Base-by-base conservation (phyloP, 1,140 invertebrate species). In the Linepithema humile region DNA sequence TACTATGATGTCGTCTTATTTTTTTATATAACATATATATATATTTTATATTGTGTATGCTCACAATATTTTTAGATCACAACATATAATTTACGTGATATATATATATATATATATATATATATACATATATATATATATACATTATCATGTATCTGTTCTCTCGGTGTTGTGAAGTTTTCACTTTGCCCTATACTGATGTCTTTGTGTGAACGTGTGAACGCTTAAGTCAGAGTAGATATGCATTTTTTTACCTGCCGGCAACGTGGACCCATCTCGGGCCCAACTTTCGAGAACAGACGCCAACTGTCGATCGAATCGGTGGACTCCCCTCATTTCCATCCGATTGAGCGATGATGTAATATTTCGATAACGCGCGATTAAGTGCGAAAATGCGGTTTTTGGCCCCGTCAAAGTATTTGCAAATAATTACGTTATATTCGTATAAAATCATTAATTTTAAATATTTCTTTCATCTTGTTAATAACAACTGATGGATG, bases 151-250 rank as follows among this genome's bases (percentile, higher is more conserved):
- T 20, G 35, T 60, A 43, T 12, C 3, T 67, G 60, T 78, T 67
- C 45, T 62, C 40, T 50, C 17, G n/a, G 64, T 67, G 45, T 50
- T 65, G 43, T 48, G 23, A 69, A 69, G 29, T 50, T 65, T 6
- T 78, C 23, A 67, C 23, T 67, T 65, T 38, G 60, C 12, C 7
- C 20, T 65, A 45, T 72, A 67, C 74, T n/a, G 32, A 38, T 78
- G 45, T 78, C 15, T 53, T n/a, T 65, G 20, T 53, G 17, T n/a
- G n/a, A n/a, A n/a, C n/a, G n/a, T 78, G 74, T 67, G 62, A 78
- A 78, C 60, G 60, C 74, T 77, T 50, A 38, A 67, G 32, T 78
- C 32, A 78, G 23, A 77, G 59, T 77, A 77, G 73, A 78, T 65
- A 48, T 48, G 59, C 74, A 53, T 78, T 48, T 77, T 38, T 77